Conservation (phyloP, 2,797 vertebrate genomes). For the Bradypodion pumilum region DNA sequence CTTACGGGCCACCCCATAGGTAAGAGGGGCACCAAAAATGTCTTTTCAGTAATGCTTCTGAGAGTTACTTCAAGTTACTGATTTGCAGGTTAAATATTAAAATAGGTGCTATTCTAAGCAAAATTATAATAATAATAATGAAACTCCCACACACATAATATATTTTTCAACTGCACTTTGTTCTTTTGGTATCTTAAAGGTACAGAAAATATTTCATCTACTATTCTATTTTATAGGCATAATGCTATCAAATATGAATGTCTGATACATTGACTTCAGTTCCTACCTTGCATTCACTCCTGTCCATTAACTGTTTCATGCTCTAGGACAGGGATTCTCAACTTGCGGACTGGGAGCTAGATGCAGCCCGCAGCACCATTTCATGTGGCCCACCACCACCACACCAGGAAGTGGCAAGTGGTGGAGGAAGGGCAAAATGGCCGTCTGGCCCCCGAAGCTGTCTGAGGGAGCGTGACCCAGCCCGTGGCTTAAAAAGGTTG, state of each 20-base stretch:
- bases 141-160: background rate
- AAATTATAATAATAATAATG: background rate
- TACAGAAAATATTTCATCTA: background rate
- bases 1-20: no score
- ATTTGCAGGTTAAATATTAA: constrained; percentile 1
- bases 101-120: background rate
- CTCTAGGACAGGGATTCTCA: background rate
- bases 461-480: no score
- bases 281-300: background rate
- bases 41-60: background rate
- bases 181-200: background rate
- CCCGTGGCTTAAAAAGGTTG: no score
- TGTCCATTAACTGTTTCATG: background rate
- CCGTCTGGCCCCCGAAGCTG: no score
- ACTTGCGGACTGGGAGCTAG: no score
- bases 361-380: no score
- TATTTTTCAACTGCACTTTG: background rate
- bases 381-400: no score
- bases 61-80: background rate
- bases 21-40: no score
- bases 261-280: background rate
- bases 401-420: no score
- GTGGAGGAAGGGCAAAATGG: no score
- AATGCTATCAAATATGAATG: background rate
- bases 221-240: background rate